These are phyloP conservation scores for Sinodicranocentrus sp. DNA, from an alignment of 2,888 invertebrate genomes.

Conservation along the genomic window DNA sequence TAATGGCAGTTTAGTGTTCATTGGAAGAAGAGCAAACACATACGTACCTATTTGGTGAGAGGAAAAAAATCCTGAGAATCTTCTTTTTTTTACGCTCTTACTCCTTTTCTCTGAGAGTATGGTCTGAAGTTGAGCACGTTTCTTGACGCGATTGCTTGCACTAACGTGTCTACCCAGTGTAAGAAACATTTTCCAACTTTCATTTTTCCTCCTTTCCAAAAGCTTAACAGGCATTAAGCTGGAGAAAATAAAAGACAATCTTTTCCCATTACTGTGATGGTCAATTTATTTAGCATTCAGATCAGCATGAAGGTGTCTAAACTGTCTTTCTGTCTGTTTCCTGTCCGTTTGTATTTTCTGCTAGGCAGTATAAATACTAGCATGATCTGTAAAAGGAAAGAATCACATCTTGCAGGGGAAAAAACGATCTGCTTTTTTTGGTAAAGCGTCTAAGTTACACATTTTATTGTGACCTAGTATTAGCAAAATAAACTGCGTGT, in stretches of 20 bases:
- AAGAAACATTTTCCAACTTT: slow-evolving; percentile 32
- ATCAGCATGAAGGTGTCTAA: slow-evolving; percentile 63
- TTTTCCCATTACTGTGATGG: slow-evolving; percentile 55
- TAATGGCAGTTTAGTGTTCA: neutral
- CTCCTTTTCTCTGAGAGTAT: neutral
- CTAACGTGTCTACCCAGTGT: neutral
- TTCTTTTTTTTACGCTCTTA: neutral
- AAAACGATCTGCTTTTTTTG: no score
- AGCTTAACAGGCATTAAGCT: slow-evolving; percentile 49
- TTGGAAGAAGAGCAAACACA: neutral
- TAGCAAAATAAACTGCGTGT: no score
- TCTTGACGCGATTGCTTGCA: slow-evolving; percentile 8
- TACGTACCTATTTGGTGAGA: neutral
- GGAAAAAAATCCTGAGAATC: slow-evolving; percentile 13
- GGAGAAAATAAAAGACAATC: slow-evolving; percentile 57
- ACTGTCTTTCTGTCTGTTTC: slow-evolving; percentile 62
- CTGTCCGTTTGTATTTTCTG: slow-evolving; percentile 28
- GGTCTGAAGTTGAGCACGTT: slow-evolving; percentile 17
- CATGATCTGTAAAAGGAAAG: neutral
- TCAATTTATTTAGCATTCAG: slow-evolving; percentile 67
- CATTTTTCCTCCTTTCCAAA: slow-evolving; percentile 43
- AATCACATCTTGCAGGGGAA: no score
- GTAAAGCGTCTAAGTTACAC: no score
- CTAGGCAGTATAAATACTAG: neutral
- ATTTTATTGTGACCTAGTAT: no score